Conservation (phyloP, 2,888 invertebrate genomes). For the Deilephila porcellus region DNA sequence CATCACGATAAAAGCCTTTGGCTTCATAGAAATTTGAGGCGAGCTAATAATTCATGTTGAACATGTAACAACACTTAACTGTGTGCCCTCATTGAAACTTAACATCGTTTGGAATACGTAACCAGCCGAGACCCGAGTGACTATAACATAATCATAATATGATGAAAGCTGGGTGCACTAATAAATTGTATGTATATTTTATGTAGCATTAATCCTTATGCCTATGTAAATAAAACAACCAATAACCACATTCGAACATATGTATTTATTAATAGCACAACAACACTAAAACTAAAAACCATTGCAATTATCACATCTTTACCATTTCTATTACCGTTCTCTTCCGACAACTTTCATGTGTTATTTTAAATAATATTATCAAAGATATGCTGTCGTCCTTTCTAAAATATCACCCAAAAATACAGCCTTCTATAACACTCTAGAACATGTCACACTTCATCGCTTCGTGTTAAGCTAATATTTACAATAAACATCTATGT, state of each 20-base stretch:
- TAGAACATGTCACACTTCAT: slow-evolving; percentile 70
- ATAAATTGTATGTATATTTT: neutral
- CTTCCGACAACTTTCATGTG: slow-evolving; percentile 39
- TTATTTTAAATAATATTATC: slow-evolving; percentile 69
- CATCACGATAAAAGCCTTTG: slow-evolving; percentile 72
- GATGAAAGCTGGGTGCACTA: neutral
- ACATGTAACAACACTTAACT: slow-evolving; percentile 57
- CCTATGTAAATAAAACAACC: slow-evolving; percentile 46
- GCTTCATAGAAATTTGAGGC: slow-evolving; percentile 66
- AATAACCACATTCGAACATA: slow-evolving; percentile 78
- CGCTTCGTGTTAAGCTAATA: slow-evolving; percentile 72
- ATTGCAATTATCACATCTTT: slow-evolving; percentile 79
- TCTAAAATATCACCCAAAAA: slow-evolving; percentile 84
- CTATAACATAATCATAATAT: neutral
- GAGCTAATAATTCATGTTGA: slow-evolving; percentile 68
- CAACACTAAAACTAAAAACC: slow-evolving; percentile 80
- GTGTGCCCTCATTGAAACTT: slow-evolving; percentile 49
- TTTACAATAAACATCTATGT: slow-evolving; percentile 84
- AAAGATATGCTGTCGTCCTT: slow-evolving; percentile 78
- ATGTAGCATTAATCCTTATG: neutral
- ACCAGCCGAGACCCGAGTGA: neutral
- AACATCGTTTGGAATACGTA: neutral
- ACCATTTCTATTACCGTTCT: slow-evolving; percentile 59
- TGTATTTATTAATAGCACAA: slow-evolving; percentile 82
- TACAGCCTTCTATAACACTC: slow-evolving; percentile 83